Evolutionary conservation across 2,113 vertebrate genomes (phyloP).

Genomic region (Phocoena phocoena): DNA sequence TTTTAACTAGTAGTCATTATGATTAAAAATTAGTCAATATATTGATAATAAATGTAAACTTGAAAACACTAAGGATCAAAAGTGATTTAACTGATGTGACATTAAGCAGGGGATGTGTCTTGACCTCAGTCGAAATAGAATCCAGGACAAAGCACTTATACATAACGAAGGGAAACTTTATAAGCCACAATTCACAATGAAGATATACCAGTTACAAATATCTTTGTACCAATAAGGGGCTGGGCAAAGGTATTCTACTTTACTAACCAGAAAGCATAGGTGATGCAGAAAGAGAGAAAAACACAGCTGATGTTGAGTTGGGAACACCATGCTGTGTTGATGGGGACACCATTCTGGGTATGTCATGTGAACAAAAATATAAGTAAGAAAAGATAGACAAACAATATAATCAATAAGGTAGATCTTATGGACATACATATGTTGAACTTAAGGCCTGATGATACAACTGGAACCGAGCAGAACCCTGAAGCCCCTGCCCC

Average conservation of each 20-base stretch:
- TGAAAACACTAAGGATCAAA: not conserved
- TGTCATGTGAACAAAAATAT: not conserved
- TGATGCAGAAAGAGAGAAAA: not conserved
- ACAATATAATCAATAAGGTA: too few relatives aligned
- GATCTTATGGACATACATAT: accelerated
- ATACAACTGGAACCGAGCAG: not conserved
- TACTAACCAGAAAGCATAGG: accelerated
- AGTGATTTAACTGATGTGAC: not conserved
- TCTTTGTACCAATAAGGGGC: accelerated
- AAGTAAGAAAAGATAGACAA: not conserved
- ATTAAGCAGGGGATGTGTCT: not conserved
- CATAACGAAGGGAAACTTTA: accelerated
- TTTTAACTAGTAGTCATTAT: not conserved
- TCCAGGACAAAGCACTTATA: too few relatives aligned
- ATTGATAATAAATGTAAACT: not conserved
- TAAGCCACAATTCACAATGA: accelerated
- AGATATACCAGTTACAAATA: accelerated
- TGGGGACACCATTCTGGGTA: not conserved
- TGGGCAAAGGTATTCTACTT: not conserved
- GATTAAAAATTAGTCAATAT: not conserved
- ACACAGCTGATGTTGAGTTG: accelerated
- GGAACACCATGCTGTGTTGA: not conserved
- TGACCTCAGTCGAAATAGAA: too few relatives aligned
- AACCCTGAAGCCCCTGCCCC: not conserved
- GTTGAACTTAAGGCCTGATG: not conserved